phyloP scores from a whole-genome alignment of 2,113 vertebrate genomes.

The Cephalopholis sonnerati region DNA sequence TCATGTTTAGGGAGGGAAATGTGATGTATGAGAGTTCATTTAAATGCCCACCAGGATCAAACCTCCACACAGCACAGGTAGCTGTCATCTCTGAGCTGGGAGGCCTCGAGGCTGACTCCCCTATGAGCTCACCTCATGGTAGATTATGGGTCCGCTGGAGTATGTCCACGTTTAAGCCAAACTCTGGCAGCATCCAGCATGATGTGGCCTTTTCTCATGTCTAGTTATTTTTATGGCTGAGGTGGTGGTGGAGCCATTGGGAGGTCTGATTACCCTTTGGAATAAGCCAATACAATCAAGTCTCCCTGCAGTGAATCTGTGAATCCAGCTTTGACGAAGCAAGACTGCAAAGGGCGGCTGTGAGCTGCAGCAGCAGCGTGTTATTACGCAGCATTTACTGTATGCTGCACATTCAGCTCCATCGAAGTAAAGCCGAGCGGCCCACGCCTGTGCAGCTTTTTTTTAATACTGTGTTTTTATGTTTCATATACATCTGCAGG shows the following conservation, averaged over 20 bases:
- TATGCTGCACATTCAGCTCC: conserved; percentile 1
- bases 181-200: conserved; percentile 42
- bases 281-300: conserved; percentile 55
- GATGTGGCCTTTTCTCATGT: conserved; percentile 57
- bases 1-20: not conserved
- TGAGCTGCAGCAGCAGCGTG: conserved; percentile 29
- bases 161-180: conserved; percentile 41
- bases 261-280: conserved; percentile 55
- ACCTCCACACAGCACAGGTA: conserved; percentile 32
- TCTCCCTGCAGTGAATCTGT: conserved; percentile 39
- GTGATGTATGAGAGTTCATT: conserved; percentile 8
- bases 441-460: conserved; percentile 18
- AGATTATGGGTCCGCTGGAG: conserved; percentile 43
- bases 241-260: conserved; percentile 51
- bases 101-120: conserved; percentile 34
- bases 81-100: conserved; percentile 46
- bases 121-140: conserved; percentile 47
- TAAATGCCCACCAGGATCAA: not conserved
- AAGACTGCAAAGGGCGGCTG: conserved; percentile 27
- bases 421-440: not conserved
- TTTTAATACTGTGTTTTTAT: conserved; percentile 28
- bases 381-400: conserved; percentile 44
- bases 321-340: conserved; percentile 33
- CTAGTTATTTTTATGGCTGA: conserved; percentile 64
- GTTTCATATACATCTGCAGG: conserved; percentile 52